These are phyloP conservation scores for Crax fasciolata DNA, from an alignment of 2,797 vertebrate species.

Conservation along the genomic window DNA sequence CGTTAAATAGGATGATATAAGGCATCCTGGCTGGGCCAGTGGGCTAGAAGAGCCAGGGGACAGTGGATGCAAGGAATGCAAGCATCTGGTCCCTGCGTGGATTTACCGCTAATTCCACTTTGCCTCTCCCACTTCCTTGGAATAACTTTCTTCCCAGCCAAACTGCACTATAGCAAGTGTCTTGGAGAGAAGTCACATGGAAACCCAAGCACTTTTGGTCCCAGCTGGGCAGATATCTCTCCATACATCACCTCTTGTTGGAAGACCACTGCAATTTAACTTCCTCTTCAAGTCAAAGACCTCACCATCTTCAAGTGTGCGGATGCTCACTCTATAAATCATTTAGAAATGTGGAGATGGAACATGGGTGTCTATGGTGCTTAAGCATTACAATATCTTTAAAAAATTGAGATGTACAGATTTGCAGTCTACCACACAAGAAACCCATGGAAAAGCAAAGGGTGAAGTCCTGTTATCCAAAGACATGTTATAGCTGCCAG, in stretches of 20 bases:
- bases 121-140: background rate
- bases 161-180: background rate
- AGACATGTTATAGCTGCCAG: background rate
- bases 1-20: background rate
- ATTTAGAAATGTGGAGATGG: background rate
- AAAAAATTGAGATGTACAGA: background rate
- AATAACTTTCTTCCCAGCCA: background rate
- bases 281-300: accelerated
- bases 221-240: background rate
- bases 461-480: background rate
- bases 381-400: background rate
- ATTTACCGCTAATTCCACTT: conserved; percentile 26
- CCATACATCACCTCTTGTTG: accelerated
- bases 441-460: background rate
- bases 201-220: background rate
- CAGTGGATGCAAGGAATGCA: background rate
- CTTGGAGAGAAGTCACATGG: background rate
- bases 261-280: background rate
- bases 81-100: background rate
- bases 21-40: background rate
- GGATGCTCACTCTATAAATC: background rate
- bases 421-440: background rate
- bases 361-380: background rate
- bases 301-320: background rate
- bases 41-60: background rate